Conservation (phyloP, 1,140 invertebrate genomes). For the Scaptomyza pallida region DNA sequence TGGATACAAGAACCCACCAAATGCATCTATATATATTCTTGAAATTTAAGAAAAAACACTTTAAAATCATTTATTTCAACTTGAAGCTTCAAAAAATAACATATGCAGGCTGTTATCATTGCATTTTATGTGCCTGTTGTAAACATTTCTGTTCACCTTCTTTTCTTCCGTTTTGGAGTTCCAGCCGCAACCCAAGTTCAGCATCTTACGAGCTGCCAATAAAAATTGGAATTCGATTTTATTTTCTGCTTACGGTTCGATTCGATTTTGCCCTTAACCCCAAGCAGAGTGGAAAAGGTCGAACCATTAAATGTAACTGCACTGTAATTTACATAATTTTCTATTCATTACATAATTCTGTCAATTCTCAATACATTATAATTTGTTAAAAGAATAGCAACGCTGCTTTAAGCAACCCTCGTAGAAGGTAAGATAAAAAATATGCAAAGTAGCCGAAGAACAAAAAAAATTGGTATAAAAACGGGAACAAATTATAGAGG, state of each 20-base stretch:
- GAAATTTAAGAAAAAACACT: background rate
- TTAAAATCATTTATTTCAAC: constrained; percentile 1
- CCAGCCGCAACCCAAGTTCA: background rate
- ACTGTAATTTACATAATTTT: constrained; percentile 84
- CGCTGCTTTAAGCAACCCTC: constrained; percentile 30
- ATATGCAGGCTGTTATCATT: constrained; percentile 15
- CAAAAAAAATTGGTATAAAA: constrained; percentile 19
- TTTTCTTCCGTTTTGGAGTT: background rate
- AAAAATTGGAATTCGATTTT: constrained; percentile 51
- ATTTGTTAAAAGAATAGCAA: constrained; percentile 69
- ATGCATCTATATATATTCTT: background rate
- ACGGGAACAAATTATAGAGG: constrained; percentile 63
- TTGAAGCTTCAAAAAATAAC: background rate
- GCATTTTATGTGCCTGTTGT: constrained; percentile 27
- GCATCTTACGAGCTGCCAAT: constrained; percentile 44
- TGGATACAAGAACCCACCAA: background rate
- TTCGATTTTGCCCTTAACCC: constrained; percentile 11
- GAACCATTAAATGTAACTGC: constrained; percentile 82
- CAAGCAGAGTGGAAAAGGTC: constrained; percentile 58
- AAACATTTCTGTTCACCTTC: constrained; percentile 1
- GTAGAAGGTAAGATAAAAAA: constrained; percentile 26
- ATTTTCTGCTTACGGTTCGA: constrained; percentile 2
- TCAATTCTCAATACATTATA: constrained; percentile 84
- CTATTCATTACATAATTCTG: constrained; percentile 84
- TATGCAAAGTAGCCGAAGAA: constrained; percentile 57